phyloP scores from a whole-genome alignment of 2,113 vertebrate genomes.

The Notarius quadriscutis region DNA sequence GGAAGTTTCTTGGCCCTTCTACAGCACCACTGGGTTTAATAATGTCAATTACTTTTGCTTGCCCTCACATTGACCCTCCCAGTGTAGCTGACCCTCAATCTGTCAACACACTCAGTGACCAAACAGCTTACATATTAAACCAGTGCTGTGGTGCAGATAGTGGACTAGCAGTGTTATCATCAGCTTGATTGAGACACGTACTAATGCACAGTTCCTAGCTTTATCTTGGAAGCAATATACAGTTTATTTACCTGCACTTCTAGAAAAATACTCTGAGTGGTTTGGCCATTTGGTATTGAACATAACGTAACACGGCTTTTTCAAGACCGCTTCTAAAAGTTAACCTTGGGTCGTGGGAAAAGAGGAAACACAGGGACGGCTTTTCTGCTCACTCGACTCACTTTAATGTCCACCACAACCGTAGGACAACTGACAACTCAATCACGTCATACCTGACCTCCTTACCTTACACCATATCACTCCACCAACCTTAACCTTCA shows the following conservation, averaged over 20 bases:
- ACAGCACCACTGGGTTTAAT: slow-evolving; percentile 45
- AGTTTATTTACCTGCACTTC: neutral
- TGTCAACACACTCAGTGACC: slow-evolving; percentile 33
- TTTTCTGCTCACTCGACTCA: no score
- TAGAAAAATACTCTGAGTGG: neutral
- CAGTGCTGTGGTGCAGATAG: slow-evolving; percentile 20
- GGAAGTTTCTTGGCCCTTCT: neutral
- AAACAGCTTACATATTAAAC: neutral
- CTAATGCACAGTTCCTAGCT: slow-evolving; percentile 22
- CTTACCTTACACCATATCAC: no score
- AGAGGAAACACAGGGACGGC: no score
- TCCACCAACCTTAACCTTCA: no score
- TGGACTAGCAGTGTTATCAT: neutral
- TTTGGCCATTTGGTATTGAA: neutral
- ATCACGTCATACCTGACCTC: no score
- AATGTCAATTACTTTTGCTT: slow-evolving; percentile 36
- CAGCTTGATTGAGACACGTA: slow-evolving; percentile 12
- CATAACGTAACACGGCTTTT: no score
- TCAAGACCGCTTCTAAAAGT: no score
- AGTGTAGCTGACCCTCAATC: slow-evolving; percentile 26
- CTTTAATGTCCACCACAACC: no score
- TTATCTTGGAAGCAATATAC: slow-evolving; percentile 11
- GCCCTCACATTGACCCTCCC: slow-evolving; percentile 34
- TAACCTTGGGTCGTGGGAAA: no score
- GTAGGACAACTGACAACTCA: no score